phyloP scores from a whole-genome alignment of 2,797 vertebrate species.

The Bucorvus abyssinicus region DNA sequence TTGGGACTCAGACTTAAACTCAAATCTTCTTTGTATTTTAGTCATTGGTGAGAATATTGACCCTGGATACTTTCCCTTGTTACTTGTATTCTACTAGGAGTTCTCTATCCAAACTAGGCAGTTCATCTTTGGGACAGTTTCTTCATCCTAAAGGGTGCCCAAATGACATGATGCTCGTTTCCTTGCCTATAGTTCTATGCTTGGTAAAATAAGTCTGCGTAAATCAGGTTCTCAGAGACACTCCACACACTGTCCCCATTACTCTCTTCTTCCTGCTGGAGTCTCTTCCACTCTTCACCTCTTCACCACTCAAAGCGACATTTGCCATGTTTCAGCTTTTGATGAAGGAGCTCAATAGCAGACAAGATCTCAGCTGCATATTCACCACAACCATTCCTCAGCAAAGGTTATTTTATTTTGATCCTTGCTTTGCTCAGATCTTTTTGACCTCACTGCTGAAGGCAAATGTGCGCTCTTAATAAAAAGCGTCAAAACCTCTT shows the following conservation, averaged over 20 bases:
- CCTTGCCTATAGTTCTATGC: not conserved
- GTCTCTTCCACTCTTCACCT: not conserved
- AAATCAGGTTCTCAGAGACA: not conserved
- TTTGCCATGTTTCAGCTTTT: not conserved
- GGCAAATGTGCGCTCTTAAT: not conserved
- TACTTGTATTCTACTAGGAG: not conserved
- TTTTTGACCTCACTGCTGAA: not conserved
- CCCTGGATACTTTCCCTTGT: not conserved
- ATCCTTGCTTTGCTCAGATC: not conserved
- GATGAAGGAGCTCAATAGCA: not conserved
- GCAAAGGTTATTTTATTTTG: not conserved
- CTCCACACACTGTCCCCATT: not conserved
- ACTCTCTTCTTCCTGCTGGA: not conserved
- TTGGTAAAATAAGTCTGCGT: not conserved
- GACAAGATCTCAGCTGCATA: not conserved
- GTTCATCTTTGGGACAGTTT: not conserved
- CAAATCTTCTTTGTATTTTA: not conserved
- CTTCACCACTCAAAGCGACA: not conserved
- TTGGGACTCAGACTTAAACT: not conserved
- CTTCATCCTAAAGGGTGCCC: rapidly evolving
- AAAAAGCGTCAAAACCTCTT: not conserved
- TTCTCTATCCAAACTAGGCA: not conserved
- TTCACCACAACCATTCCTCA: not conserved
- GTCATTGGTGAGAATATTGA: not conserved
- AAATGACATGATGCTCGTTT: not conserved